Evolutionary conservation across 2,113 vertebrate species (phyloP), one percentile per base, ranked within the genome.

Genomic region (Gambusia holbrooki): DNA sequence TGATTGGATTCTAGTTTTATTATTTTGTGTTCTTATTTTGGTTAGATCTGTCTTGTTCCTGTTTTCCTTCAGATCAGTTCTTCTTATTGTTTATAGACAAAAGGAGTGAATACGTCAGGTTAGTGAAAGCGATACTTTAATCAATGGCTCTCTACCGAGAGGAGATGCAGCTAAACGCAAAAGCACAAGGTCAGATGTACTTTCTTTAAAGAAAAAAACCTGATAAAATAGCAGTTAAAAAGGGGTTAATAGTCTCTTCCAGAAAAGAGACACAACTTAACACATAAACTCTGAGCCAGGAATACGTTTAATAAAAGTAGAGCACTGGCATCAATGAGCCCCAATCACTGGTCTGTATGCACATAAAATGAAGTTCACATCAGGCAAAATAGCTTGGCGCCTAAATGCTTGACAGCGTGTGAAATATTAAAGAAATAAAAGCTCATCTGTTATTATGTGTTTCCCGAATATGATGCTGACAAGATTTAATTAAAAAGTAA

Each of bases 401-500:
- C 25, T n/a, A 58, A 58, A 7, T 58, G 9, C 25, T 58, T 58
- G 51, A n/a, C 8, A 58, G 22, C 10, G 22, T 58, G 51, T 17
- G 17, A 58, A 58, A 58, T 58, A 58, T 58, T 58, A 10, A n/a
- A n/a, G 51, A 22, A 58, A 58, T 58, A n/a, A 58, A 58, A 58
- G 51, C 51, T n/a, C 22, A 58, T 58, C 25, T 54, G 51, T 22
- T 58, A 58, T 58, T 1, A n/a, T 3, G 8, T 58, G 8, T 25
- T 54, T 58, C 22, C 51, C n/a, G 25, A 63, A 63, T 13, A 63
- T 63, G 62, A 32, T 32, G 62, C 62, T 22, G 8, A 37, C 11
- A 22, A 37, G 1, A 35, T 60, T 45, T 69, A 30, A 70, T 69
- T 80, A 58, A 74, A 62, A 69, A 42, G 66, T 61, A 66, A 78